phyloP scores from a whole-genome alignment of 37 sponge, comb jelly and placozoan genomes.

The Spongilla lacustris region DNA sequence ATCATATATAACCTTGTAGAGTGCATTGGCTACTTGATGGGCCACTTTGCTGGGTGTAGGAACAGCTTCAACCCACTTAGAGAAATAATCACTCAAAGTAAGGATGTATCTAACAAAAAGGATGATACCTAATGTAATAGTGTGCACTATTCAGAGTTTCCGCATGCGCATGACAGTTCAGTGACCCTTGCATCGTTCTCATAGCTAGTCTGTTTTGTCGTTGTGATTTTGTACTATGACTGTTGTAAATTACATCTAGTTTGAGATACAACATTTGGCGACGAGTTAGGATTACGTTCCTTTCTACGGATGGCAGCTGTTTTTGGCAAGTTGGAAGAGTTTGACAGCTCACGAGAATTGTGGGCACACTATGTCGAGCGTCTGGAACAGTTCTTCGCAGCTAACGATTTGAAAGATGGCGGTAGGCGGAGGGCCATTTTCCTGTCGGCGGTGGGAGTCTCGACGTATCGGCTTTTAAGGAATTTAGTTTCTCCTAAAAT shows the following conservation, averaged over 20 bases:
- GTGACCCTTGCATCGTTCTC: no score
- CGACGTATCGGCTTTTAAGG: background rate
- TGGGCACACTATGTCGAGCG: conserved; percentile 2
- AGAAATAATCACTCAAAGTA: conserved; percentile 29
- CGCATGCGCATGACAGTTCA: no score
- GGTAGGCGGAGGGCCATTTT: background rate
- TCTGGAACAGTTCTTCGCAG: background rate
- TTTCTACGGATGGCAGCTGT: no score
- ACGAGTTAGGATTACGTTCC: no score
- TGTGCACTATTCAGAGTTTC: no score
- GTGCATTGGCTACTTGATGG: conserved; percentile 14
- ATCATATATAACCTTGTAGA: conserved; percentile 26
- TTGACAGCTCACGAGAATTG: background rate
- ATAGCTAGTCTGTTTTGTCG: no score
- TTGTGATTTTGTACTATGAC: no score
- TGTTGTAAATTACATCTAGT: no score
- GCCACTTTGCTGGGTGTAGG: conserved; percentile 23
- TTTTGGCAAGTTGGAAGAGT: background rate
- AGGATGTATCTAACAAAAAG: conserved; percentile 15
- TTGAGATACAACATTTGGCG: no score
- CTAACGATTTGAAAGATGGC: background rate
- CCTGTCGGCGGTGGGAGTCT: background rate
- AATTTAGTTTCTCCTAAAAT: background rate
- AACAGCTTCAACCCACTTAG: conserved; percentile 38
- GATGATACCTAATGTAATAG: no score